These are phyloP conservation scores for Paramormyrops hopkinsi DNA, from an alignment of 2,797 vertebrate genomes.

Conservation along the genomic window DNA sequence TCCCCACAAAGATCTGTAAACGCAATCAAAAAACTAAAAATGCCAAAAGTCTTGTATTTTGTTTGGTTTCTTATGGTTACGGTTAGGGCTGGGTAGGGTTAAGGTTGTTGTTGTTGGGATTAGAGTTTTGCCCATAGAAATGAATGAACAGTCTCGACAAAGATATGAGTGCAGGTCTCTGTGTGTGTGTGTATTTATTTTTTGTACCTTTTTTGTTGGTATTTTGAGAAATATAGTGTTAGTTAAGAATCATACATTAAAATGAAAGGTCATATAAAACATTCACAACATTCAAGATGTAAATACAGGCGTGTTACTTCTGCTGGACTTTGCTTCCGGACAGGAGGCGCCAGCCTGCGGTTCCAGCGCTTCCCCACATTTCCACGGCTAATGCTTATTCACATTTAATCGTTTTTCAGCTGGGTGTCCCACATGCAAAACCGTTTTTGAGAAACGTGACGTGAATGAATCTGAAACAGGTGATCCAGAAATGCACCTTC, in stretches of 20 bases:
- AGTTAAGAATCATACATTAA: not conserved
- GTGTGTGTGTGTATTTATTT: not conserved
- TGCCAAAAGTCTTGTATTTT: not conserved
- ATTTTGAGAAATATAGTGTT: not conserved
- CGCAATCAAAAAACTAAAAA: not conserved
- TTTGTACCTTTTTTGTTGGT: not conserved
- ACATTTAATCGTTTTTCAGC: not conserved
- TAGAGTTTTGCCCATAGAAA: not conserved
- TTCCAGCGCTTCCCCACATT: not conserved
- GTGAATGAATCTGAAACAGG: not conserved
- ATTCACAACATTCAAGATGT: not conserved
- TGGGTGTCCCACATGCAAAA: not conserved
- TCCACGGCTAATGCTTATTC: not conserved
- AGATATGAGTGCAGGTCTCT: not conserved
- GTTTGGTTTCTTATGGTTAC: not conserved
- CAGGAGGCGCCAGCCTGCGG: not conserved
- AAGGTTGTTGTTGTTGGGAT: not conserved
- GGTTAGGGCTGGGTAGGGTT: not conserved
- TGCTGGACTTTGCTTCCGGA: not conserved
- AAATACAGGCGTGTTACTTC: not conserved
- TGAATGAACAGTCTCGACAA: not conserved
- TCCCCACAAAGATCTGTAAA: not conserved
- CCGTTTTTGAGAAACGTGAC: not conserved
- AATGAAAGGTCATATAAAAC: not conserved
- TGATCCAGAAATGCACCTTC: not conserved